Evolutionary conservation across 2,888 invertebrate genomes (phyloP), one percentile per base, ranked within the genome.

Genomic region (Dryobota labecula): DNA sequence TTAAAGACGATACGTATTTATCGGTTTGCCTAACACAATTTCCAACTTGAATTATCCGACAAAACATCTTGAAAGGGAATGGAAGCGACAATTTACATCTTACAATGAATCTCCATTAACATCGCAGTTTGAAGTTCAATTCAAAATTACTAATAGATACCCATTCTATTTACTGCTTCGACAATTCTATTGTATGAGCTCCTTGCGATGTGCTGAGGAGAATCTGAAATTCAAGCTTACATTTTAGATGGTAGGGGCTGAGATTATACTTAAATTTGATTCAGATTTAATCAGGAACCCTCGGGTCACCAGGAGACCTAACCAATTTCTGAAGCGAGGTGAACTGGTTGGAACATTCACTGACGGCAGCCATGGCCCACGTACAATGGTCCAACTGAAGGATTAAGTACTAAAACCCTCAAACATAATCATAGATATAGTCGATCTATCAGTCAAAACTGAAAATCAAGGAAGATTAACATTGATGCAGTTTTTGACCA

Each of bases 71-170:
- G 45, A 53, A 45, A 51, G 56, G 58, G 54, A 72, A 74, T 63
- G 57, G 63, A 54, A 62, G 58, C 69, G 70, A 83, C 70, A 72
- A 81, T 82, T 80, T 78, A 83, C 63, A 75, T 71, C 76, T 73
- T 78, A 83, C 84, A 84, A 81, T 83, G 83, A 83, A 76, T 78
- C 63, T 79, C 81, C 81, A 84, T 84, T 83, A 84, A 61, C 73
- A 70, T 15, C 56, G 62, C 67, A 61, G 72, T 74, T 67, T 75
- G 81, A 75, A 83, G 64, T 80, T 75, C 73, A 51, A 73, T 80
- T 83, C 69, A 51, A 84, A 84, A 83, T 84, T 81, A 75, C 72
- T 72, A 77, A 74, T 82, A 76, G 82, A 73, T 78, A 72, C 38
- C 73, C 15, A 63, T 75, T 71, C 72, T 71, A 70, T 84, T 84